Evolutionary conservation across 2,888 invertebrate species (phyloP), one percentile per base, ranked within the genome.

Genomic region (Zaprionus lineosus): DNA sequence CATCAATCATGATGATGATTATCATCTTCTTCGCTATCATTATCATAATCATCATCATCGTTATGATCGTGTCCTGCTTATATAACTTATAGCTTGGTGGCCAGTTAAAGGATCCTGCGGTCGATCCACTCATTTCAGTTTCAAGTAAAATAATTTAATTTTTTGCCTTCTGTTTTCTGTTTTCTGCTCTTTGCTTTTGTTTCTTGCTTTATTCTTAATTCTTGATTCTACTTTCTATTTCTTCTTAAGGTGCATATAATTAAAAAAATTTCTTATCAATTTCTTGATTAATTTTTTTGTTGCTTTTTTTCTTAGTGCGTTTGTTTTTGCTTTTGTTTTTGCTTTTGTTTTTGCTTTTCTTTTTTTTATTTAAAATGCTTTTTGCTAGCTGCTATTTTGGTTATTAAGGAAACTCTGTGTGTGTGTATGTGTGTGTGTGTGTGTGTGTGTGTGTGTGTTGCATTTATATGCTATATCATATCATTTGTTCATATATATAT

Each of bases 341-440:
- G 4, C 29, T 18, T 19, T 28, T 43, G n/a, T 8, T 16, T 44
- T 26, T 53, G 15, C 40, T 11, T 18, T 4, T 24, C 24, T 3
- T 8, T 18, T 6, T 40, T 19, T 39, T 8, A 33, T 39, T 60
- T 46, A 11, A 65, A 66, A 66, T 66, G 51, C 47, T 21, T 34
- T 46, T 41, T 48, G 57, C 61, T 73, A 74, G 72, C 60, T 69
- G 59, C 59, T 67, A 61, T 64, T 65, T 65, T 57, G 79, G 57
- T 71, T 68, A 74, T 78, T 82, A 84, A 84, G 85, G 79, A 75
- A 82, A 84, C 84, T 57, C 52, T 68, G 58, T 74, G 63, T 9
- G 36, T 63, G 51, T 34, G 53, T 36, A 39, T 56, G 41, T 14
- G 47, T 60, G 33, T 34, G 53, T 19, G 29, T 47, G 47, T 34